Percentiles rank a stretch among this genome's conserved stretches.
Conservation (phyloP, 2,888 invertebrate genomes). For the Sycophila texana region DNA sequence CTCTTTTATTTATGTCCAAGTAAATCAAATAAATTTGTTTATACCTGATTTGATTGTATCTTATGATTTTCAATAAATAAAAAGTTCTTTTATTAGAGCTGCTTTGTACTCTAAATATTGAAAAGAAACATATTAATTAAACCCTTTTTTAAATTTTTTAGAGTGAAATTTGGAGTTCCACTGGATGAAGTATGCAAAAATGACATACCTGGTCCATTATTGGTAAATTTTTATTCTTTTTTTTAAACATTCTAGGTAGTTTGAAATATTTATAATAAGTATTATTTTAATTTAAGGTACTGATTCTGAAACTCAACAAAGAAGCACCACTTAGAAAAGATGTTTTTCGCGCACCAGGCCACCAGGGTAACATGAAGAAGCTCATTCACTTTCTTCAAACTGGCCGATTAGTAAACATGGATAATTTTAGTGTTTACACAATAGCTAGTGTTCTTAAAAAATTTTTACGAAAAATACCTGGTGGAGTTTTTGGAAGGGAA, state of each 20-base stretch:
- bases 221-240: constrained; percentile 79
- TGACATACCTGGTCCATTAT: constrained; percentile 93
- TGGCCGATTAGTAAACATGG: constrained; percentile 92
- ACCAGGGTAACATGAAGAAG: constrained; percentile 96
- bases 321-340: constrained; percentile 95
- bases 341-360: constrained; percentile 96
- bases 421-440: constrained; percentile 97
- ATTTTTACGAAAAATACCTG: constrained; percentile 96
- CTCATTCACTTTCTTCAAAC: constrained; percentile 93
- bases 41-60: not conserved
- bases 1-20: not conserved
- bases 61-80: not conserved
- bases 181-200: constrained; percentile 96
- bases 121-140: not conserved
- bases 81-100: not conserved
- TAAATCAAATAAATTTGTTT: not conserved
- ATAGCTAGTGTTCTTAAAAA: constrained; percentile 99
- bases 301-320: constrained; percentile 94
- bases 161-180: constrained; percentile 95
- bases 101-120: too few relatives aligned
- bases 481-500: constrained; percentile 95
- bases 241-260: not conserved
- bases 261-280: not conserved
- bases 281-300: constrained; percentile 79
- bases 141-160: constrained; percentile 65